Evolutionary conservation across 1,140 invertebrate species (phyloP), one percentile per base, ranked within the genome.

Genomic region (Apis florea): DNA sequence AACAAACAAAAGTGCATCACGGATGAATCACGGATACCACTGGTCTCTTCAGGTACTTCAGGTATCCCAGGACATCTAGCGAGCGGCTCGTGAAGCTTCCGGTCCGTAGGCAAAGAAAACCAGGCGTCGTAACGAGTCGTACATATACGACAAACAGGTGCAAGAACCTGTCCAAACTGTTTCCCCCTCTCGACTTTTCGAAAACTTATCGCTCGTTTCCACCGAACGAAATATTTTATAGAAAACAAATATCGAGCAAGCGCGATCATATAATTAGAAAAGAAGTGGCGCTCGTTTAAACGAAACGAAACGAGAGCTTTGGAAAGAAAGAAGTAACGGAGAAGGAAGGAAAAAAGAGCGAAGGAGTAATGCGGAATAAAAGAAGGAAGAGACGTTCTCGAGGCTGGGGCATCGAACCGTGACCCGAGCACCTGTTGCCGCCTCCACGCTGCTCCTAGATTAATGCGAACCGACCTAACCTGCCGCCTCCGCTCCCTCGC

Each of bases 361-460:
- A 40, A 6, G 4, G 31, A 31, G 31, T 31, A 31, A 31, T 4
- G n/a, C n/a, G n/a, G n/a, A 31, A 40, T 40, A 63, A 53, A 17
- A 1, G 21, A 26, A 15, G 19, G 21, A 53, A 58, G 53, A 54
- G 63, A 88, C 58, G 78, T 67, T 69, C 64, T 61, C 85, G 73
- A 82, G 67, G 80, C 81, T 70, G 87, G 91, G 90, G 90, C 91
- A 90, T 90, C 90, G 91, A 91, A 91, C 91, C 90, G 86, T 91
- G 90, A 90, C 89, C 88, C 85, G 79, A 89, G 91, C 90, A 91
- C 90, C 91, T 91, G 90, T 91, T 91, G 90, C 90, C 88, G 84
- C 90, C 86, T 89, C 89, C 89, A 86, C 85, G 84, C 78, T 84
- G 84, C 78, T 84, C 86, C 82, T 85, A 85, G 83, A 88, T 86